A percentile compares a stretch with the other conserved stretches of the same genome.
phyloP scores from a whole-genome alignment of 2,113 vertebrate species.

The Cariama cristata region DNA sequence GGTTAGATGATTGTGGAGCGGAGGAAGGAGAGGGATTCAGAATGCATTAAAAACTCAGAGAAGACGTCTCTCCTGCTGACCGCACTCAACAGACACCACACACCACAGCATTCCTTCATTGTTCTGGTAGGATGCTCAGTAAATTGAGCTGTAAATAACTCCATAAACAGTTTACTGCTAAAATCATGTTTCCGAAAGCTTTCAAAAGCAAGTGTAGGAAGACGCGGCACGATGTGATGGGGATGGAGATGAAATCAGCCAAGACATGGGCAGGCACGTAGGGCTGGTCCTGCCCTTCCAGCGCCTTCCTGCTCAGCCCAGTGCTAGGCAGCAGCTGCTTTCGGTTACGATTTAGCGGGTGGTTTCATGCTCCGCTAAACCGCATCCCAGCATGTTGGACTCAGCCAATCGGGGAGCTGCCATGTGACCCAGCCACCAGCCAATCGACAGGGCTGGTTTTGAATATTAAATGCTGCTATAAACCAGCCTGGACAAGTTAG shows the following conservation, averaged over 20 bases:
- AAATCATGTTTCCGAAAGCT: not conserved
- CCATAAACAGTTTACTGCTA: not conserved
- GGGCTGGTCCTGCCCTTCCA: not conserved
- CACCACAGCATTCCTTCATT: not conserved
- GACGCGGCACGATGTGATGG: rapidly evolving
- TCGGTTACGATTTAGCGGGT: rapidly evolving
- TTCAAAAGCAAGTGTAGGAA: rapidly evolving
- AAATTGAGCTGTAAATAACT: conserved; percentile 30
- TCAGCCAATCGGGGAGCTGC: not conserved
- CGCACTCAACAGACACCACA: rapidly evolving
- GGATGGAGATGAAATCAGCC: not conserved
- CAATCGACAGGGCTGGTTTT: not conserved
- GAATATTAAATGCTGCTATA: not conserved
- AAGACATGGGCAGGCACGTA: rapidly evolving
- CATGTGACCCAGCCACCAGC: rapidly evolving
- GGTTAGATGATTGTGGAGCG: not conserved
- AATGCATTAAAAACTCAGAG: not conserved
- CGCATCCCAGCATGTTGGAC: rapidly evolving
- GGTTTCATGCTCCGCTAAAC: rapidly evolving
- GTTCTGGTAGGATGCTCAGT: not conserved
- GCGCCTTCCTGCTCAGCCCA: rapidly evolving
- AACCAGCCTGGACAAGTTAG: not conserved
- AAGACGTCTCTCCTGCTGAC: not conserved
- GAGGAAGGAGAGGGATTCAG: not conserved
- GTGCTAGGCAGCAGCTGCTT: not conserved